A percentile compares a stretch with the other conserved stretches of the same genome.
phyloP scores from a whole-genome alignment of 1,140 invertebrate species.

The Drosophila insularis region DNA sequence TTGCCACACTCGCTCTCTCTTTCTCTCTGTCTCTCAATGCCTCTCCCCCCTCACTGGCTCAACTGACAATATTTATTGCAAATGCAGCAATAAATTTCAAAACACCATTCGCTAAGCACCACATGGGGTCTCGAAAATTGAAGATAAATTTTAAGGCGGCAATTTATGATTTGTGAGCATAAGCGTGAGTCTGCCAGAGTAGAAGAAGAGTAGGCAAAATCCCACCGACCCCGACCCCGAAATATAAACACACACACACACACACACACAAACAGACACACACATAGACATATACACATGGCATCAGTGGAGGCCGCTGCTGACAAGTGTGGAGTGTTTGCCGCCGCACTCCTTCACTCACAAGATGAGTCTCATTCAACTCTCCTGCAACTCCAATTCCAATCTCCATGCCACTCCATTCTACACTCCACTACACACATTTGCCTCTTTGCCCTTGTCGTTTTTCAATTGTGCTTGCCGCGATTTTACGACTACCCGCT shows the following conservation, averaged over 20 bases:
- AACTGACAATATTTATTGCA: conserved; percentile 83
- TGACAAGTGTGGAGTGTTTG: conserved; percentile 81
- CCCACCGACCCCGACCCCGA: conserved; percentile 5
- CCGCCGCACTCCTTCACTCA: conserved; percentile 76
- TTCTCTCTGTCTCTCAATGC: conserved; percentile 8
- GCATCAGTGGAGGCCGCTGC: conserved; percentile 47
- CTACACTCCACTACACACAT: neutral
- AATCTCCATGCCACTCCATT: conserved; percentile 12
- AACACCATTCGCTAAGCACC: conserved; percentile 82
- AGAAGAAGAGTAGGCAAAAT: neutral
- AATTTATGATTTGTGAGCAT: conserved; percentile 83
- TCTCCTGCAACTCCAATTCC: conserved; percentile 4
- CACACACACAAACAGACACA: conserved; percentile 25
- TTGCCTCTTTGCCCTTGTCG: conserved; percentile 15
- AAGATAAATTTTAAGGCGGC: conserved; percentile 83
- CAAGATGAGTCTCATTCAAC: conserved; percentile 4
- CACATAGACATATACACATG: conserved; percentile 22
- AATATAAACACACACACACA: neutral
- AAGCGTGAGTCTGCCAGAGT: conserved; percentile 54
- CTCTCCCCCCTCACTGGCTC: conserved; percentile 30
- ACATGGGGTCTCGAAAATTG: conserved; percentile 82
- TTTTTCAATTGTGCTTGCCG: conserved; percentile 73
- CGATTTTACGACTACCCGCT: conserved; percentile 70
- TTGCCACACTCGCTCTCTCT: neutral
- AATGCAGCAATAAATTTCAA: conserved; percentile 83